Conservation (phyloP, 2,113 vertebrate species). For the Mola mola region DNA sequence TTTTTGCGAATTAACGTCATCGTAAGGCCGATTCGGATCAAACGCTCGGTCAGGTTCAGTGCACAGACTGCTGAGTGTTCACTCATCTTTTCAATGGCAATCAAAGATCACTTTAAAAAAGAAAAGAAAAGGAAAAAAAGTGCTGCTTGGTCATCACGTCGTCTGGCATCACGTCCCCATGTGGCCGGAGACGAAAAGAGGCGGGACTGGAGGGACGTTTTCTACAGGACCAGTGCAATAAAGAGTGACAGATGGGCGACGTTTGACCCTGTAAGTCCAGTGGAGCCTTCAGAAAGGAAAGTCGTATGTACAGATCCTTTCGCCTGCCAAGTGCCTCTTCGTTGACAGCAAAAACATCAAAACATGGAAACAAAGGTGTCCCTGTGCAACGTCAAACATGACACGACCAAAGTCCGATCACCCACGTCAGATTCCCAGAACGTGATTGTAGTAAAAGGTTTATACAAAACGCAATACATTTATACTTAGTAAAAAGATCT, state of each 20-base stretch:
- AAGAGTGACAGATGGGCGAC: conserved; percentile 86
- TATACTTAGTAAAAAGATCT: conserved; percentile 81
- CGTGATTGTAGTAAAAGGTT: conserved; percentile 84
- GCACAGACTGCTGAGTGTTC: conserved; percentile 39
- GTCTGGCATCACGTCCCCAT: conserved; percentile 45
- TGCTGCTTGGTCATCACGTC: conserved; percentile 46
- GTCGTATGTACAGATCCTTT: conserved; percentile 87
- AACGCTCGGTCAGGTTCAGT: conserved; percentile 36
- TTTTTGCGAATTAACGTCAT: conserved; percentile 36
- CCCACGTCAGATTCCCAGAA: conserved; percentile 73
- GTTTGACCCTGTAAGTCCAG: conserved; percentile 98
- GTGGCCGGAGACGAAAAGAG: conserved; percentile 57
- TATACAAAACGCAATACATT: conserved; percentile 84
- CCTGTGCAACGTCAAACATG: conserved; percentile 78
- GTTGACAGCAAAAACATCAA: conserved; percentile 92
- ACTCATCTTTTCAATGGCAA: conserved; percentile 51
- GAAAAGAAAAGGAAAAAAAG: conserved; percentile 15
- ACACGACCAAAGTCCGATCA: too few relatives aligned
- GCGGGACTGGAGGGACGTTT: conserved; percentile 57
- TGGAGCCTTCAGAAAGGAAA: conserved; percentile 89
- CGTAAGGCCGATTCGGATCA: conserved; percentile 56
- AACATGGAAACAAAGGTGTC: conserved; percentile 92
- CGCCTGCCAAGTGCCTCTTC: conserved; percentile 84
- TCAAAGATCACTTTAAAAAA: conserved; percentile 18
- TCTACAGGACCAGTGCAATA: conserved; percentile 58